Evolutionary conservation across 2,888 invertebrate genomes (phyloP), one percentile per base, ranked within the genome.

Genomic region (Drosophila lutescens): DNA sequence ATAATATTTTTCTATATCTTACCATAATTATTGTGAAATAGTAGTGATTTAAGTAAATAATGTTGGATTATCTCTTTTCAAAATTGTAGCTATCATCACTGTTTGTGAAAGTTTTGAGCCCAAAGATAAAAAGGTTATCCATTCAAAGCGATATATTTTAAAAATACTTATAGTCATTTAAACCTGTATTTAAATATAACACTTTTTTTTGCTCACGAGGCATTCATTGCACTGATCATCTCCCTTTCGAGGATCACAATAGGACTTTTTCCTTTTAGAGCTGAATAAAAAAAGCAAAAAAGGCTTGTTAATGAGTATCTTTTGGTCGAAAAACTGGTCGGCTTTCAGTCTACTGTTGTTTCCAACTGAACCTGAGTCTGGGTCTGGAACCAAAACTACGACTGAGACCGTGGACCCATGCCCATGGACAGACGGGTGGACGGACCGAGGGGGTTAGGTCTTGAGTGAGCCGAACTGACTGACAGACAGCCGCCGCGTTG

Each of bases 401-500:
- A 63, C 63, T 41, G 40, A 49, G 63, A 20, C 63, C 40, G 32
- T 17, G 30, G 26, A 51, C 41, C 51, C n/a, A 34, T 2, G 47
- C 41, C 50, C n/a, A 32, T 5, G 38, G 47, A 13, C 47, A 47
- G 23, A 7, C 10, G 32, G 30, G 34, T 4, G 44, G 34, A 55
- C 8, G 40, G 15, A 51, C 32, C 38, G 56, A 40, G 47, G 60
- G 73, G 75, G 51, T 44, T 50, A 47, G 68, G 71, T 58, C 54
- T 73, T 73, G 71, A 62, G 51, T 73, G 71, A 70, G 62, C 54
- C 71, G 71, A 57, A 59, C 65, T 70, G 77, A 77, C 69, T 38
- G 84, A 83, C 74, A 60, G 73, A 71, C 77, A 86, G 84, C 72
- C 75, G 85, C 62, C 66, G 66, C 55, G 61, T 62, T 62, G 61